Evolutionary conservation across 1,140 invertebrate species (phyloP).

Genomic region (Ceratina japonica): DNA sequence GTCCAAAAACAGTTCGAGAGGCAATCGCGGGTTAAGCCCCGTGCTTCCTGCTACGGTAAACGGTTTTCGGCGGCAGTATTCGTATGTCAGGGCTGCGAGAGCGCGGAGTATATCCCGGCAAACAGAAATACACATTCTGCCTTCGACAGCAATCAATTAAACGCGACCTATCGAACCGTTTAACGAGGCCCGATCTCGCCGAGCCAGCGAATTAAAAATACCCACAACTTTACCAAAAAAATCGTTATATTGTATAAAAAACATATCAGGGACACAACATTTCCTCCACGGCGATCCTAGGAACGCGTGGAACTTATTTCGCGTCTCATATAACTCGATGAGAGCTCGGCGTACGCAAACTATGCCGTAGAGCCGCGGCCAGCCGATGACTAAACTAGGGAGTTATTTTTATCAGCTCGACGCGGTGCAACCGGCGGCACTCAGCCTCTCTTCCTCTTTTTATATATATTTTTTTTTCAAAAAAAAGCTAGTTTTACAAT

Average conservation of each 20-base stretch:
- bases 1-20: constrained; percentile 77
- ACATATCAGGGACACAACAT: constrained; percentile 30
- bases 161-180: background rate
- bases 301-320: constrained; percentile 42
- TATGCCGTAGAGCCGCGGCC: no score
- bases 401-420: constrained; percentile 58
- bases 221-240: constrained; percentile 2
- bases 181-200: background rate
- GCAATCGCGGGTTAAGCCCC: constrained; percentile 29
- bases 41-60: constrained; percentile 65
- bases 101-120: background rate
- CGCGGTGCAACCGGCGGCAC: background rate
- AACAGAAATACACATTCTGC: constrained; percentile 38
- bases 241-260: constrained; percentile 45
- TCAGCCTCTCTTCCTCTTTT: no score
- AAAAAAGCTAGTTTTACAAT: constrained; percentile 22
- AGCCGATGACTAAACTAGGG: constrained; percentile 21
- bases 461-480: background rate
- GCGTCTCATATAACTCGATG: constrained; percentile 15
- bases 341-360: constrained; percentile 13
- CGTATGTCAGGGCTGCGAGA: constrained; percentile 68
- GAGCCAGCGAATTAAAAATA: background rate
- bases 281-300: constrained; percentile 4
- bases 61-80: constrained; percentile 59
- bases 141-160: background rate